A percentile compares a stretch with the other conserved stretches of the same genome.
phyloP scores from a whole-genome alignment of 2,113 vertebrate species.

The Nipponia nippon region DNA sequence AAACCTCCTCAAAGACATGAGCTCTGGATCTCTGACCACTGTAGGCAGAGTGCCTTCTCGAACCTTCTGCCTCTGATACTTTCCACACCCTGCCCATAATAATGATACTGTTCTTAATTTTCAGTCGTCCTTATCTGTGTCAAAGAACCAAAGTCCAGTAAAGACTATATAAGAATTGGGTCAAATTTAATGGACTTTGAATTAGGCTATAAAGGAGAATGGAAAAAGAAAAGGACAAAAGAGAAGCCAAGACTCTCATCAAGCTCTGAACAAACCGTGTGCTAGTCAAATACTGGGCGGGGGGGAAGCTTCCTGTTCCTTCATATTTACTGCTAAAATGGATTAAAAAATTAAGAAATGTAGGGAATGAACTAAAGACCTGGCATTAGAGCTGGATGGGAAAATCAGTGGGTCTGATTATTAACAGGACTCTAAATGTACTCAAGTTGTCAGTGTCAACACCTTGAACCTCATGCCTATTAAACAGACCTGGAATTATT shows the following conservation, averaged over 20 bases:
- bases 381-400: slow-evolving; percentile 7
- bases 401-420: slow-evolving; percentile 5
- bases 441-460: slow-evolving; percentile 32
- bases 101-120: neutral
- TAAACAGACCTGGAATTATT: slow-evolving; percentile 47
- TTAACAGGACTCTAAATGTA: slow-evolving; percentile 49
- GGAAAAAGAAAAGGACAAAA: neutral
- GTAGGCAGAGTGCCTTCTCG: neutral
- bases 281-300: neutral
- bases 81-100: neutral
- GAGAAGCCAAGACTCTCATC: neutral
- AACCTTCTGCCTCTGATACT: neutral
- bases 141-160: neutral
- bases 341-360: neutral
- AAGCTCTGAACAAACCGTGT: neutral
- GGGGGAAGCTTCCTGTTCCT: neutral
- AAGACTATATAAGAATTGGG: neutral
- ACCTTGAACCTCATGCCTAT: slow-evolving; percentile 44
- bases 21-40: neutral
- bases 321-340: neutral
- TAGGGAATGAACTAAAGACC: neutral
- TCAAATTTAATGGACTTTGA: neutral
- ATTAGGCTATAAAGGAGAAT: neutral
- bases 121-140: neutral
- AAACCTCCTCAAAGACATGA: neutral